phyloP scores from a whole-genome alignment of 2,797 vertebrate genomes.

The Centropyge bicolor region DNA sequence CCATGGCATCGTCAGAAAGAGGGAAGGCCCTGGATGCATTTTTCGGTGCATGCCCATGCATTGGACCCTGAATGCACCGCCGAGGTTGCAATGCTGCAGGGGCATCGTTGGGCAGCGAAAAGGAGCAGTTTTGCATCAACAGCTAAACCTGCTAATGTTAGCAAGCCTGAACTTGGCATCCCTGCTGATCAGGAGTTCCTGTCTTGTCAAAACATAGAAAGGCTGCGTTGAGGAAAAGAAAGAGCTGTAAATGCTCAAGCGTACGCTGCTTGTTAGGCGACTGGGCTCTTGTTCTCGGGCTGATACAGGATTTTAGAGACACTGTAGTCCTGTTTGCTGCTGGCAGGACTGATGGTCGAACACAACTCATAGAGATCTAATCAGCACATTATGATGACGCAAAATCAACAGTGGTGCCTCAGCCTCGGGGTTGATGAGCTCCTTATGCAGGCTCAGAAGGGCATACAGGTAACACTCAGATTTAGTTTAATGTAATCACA shows the following conservation, averaged over 20 bases:
- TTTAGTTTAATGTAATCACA: background rate
- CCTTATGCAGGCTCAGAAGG: background rate
- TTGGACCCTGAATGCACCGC: slow-evolving; percentile 48
- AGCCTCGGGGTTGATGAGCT: slow-evolving; percentile 1
- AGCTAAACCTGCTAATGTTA: slow-evolving; percentile 7
- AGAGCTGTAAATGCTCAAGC: background rate
- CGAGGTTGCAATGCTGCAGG: slow-evolving; percentile 55
- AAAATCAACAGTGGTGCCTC: slow-evolving; percentile 65
- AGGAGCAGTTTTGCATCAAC: background rate
- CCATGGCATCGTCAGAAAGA: slow-evolving; percentile 28
- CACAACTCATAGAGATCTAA: slow-evolving; percentile 44
- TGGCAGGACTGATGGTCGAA: slow-evolving; percentile 22
- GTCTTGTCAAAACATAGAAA: slow-evolving; percentile 57
- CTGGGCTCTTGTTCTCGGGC: background rate
- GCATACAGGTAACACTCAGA: background rate
- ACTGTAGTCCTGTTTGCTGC: slow-evolving; percentile 23
- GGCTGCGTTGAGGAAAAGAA: slow-evolving; percentile 5
- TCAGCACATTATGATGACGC: slow-evolving; percentile 79
- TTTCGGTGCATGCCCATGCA: slow-evolving; percentile 72
- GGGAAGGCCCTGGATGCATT: slow-evolving; percentile 67
- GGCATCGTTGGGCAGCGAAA: slow-evolving; percentile 27
- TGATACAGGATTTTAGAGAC: background rate
- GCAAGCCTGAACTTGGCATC: slow-evolving; percentile 29
- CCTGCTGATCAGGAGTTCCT: slow-evolving; percentile 21
- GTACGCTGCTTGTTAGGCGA: background rate